A percentile compares a stretch with the other conserved stretches of the same genome.
Conservation (phyloP, 2,888 invertebrate genomes). For the Lycophotia porphyrea region DNA sequence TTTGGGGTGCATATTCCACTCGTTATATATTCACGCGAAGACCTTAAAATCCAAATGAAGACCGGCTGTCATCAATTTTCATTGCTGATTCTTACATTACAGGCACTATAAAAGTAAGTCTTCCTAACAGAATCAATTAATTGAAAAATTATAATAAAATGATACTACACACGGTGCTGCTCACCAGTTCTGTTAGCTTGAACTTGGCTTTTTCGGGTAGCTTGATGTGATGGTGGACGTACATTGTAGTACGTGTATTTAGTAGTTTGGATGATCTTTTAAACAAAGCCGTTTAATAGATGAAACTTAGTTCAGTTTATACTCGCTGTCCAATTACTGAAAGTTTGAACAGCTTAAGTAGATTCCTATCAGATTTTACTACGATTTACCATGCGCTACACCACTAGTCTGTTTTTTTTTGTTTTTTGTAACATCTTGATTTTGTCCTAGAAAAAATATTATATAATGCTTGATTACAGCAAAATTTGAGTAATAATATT, state of each 20-base stretch:
- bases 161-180: too few species aligned
- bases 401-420: not conserved
- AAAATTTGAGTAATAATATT: not conserved
- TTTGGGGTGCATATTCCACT: too few species aligned
- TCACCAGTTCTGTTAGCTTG: too few species aligned
- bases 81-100: too few species aligned
- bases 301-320: not conserved
- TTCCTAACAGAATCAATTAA: too few species aligned
- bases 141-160: too few species aligned
- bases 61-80: too few species aligned
- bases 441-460: not conserved
- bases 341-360: not conserved
- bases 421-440: not conserved
- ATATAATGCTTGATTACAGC: not conserved
- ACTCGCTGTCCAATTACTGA: not conserved
- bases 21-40: too few species aligned
- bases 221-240: not conserved
- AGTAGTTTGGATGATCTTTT: not conserved
- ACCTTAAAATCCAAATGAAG: too few species aligned
- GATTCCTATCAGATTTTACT: not conserved
- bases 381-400: not conserved
- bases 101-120: too few species aligned
- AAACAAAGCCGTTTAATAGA: not conserved
- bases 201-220: too few species aligned
- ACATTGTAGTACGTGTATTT: too few species aligned